A percentile compares a stretch with the other conserved stretches of the same genome.
Evolutionary conservation across 2,888 invertebrate species (phyloP).

Genomic region (Cyclophora punctaria): DNA sequence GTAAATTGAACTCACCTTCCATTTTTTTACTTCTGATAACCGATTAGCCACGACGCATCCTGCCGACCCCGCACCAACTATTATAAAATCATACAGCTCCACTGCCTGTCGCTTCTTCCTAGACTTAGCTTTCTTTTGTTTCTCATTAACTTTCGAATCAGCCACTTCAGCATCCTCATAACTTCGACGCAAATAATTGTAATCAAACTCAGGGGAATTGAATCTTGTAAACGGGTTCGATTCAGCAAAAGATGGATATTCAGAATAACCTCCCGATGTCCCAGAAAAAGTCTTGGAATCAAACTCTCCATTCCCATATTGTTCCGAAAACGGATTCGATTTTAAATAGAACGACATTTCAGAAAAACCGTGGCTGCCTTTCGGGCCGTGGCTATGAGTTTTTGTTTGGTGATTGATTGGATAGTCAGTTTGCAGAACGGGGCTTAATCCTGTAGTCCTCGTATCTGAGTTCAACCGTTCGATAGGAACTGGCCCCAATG

Average conservation of each 20-base stretch:
- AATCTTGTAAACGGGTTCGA: constrained; percentile 7
- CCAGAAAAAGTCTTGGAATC: constrained; percentile 8
- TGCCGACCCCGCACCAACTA: constrained; percentile 80
- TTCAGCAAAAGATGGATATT: no score
- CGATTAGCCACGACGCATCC: constrained; percentile 81
- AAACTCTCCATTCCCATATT: constrained; percentile 11
- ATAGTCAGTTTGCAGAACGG: constrained; percentile 22
- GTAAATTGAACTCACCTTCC: constrained; percentile 65
- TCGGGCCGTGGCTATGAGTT: constrained; percentile 30
- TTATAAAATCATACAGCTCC: constrained; percentile 75
- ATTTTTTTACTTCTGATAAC: constrained; percentile 75
- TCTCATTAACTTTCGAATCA: constrained; percentile 27
- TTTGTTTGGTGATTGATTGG: constrained; percentile 25
- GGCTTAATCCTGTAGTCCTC: constrained; percentile 14
- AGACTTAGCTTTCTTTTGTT: constrained; percentile 22
- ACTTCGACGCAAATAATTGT: constrained; percentile 24
- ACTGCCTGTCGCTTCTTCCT: constrained; percentile 36
- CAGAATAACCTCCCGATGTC: no score
- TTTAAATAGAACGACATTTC: constrained; percentile 33
- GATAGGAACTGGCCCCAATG: constrained; percentile 15
- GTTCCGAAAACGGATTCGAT: constrained; percentile 23
- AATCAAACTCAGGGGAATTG: constrained; percentile 21
- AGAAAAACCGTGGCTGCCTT: constrained; percentile 30
- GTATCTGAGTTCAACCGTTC: constrained; percentile 11
- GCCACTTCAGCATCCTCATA: constrained; percentile 34